Conservation (phyloP, 2,113 vertebrate species). For the Corvus moneduloides region DNA sequence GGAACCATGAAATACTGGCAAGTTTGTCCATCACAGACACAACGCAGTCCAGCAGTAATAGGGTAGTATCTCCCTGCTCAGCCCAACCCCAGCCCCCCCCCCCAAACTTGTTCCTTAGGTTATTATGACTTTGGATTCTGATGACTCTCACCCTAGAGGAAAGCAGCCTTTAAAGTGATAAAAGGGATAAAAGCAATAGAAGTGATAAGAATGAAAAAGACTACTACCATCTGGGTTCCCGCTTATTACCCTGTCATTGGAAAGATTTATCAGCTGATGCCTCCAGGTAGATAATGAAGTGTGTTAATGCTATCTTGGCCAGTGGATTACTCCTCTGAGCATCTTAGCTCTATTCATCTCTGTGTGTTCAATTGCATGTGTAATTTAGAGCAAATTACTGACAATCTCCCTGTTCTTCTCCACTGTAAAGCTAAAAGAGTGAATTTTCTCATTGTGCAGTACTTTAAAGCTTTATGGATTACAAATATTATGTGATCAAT, state of each 20-base stretch:
- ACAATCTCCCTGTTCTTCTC: neutral
- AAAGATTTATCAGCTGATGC: neutral
- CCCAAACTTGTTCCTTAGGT: neutral
- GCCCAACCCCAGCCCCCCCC: neutral
- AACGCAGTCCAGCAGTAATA: neutral
- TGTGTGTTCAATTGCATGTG: neutral
- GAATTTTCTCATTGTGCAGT: neutral
- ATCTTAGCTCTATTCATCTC: neutral
- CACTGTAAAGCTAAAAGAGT: neutral
- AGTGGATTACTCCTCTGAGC: neutral
- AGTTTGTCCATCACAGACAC: neutral
- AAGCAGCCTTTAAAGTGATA: neutral
- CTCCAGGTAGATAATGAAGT: neutral
- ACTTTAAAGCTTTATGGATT: neutral
- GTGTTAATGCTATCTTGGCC: neutral
- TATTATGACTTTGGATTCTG: neutral
- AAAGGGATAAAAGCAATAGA: neutral
- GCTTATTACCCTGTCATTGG: neutral
- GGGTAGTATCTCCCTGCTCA: neutral
- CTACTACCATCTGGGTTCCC: neutral
- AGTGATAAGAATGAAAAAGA: slow-evolving; percentile 1
- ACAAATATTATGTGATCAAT: neutral
- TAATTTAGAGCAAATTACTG: neutral
- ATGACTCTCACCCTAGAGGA: neutral
- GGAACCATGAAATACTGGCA: neutral